These are phyloP conservation scores for Creontiades dilutus DNA, from an alignment of 2,888 invertebrate genomes.

Conservation along the genomic window DNA sequence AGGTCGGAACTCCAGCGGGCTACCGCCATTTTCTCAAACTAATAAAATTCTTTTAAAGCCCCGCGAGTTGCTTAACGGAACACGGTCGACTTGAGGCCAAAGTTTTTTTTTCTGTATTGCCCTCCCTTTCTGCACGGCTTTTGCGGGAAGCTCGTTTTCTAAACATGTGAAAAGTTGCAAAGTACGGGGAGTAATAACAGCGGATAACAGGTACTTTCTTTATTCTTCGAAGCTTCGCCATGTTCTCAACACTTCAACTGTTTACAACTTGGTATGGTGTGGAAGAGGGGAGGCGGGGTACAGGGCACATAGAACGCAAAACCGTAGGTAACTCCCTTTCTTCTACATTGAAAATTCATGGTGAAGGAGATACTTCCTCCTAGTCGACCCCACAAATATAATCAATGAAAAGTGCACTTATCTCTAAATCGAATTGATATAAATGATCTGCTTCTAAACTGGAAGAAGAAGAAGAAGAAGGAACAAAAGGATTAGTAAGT, in stretches of 20 bases:
- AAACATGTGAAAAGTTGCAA: background rate
- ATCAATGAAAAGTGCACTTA: too few relatives aligned
- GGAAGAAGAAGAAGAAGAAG: too few relatives aligned
- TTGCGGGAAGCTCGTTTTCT: background rate
- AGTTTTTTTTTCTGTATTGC: background rate
- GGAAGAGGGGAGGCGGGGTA: too few relatives aligned
- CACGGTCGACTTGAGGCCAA: background rate
- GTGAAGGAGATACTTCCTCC: too few relatives aligned
- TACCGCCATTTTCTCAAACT: conserved; percentile 17
- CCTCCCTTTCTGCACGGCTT: background rate
- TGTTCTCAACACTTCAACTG: conserved; percentile 1
- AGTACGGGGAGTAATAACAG: conserved; percentile 15
- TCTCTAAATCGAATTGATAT: too few relatives aligned
- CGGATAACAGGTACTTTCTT: conserved; percentile 1
- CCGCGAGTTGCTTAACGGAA: background rate
- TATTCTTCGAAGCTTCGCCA: background rate
- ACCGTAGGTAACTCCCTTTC: too few relatives aligned
- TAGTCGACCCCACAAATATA: too few relatives aligned
- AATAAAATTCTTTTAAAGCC: conserved; percentile 51
- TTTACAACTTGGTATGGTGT: background rate
- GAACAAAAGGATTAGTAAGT: too few relatives aligned
- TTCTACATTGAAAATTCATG: too few relatives aligned
- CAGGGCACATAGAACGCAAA: too few relatives aligned
- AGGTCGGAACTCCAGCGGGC: conserved; percentile 20
- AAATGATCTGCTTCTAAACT: too few relatives aligned